Evolutionary conservation across 1,140 invertebrate genomes (phyloP), one percentile per base, ranked within the genome.

Genomic region (Nymphalis io): DNA sequence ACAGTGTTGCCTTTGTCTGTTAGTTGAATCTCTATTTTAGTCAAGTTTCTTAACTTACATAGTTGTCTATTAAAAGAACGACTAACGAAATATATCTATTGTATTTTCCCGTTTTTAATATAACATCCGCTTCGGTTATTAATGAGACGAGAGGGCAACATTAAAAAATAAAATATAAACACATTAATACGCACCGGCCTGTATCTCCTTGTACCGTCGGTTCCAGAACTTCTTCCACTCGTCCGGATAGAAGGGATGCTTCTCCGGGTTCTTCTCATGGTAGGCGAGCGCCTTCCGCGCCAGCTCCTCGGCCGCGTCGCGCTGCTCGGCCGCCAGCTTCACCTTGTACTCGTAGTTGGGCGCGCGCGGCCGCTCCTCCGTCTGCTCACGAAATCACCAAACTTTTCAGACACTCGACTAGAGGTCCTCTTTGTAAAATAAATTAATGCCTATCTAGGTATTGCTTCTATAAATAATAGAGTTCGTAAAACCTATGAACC

Each of bases 151-250:
- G 40, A 15, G 40, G 27, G 15, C 8, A 44, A 13, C 8, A 44
- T 44, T 8, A 44, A 44, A 4, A 15, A 44, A 44, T 10, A 48
- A 42, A 42, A 63, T 39, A 40, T 60, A 15, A 61, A 46, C 21
- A 12, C 13, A 3, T 40, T 33, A 4, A 27, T 40, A 72, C 74
- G 73, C 55, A 91, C 93, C 93, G 10, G 93, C 88, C 83, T 96
- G 95, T 51, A 97, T 89, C 83, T 97, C 96, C 82, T 96, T 96
- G 81, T 96, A 97, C 0, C 96, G 93, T 5, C 93, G 89, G 78
- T 96, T 96, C 96, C 96, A 96, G 81, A 96, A 97, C 79, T 95
- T 95, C 79, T 97, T 97, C 96, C 96, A 97, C 78, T 97, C 96
- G 18, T 96, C 95, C 0, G 95, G 95, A 81, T 97, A 97, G 5